These are phyloP conservation scores for Trogon surrucura DNA, from an alignment of 2,113 vertebrate genomes.

Conservation along the genomic window DNA sequence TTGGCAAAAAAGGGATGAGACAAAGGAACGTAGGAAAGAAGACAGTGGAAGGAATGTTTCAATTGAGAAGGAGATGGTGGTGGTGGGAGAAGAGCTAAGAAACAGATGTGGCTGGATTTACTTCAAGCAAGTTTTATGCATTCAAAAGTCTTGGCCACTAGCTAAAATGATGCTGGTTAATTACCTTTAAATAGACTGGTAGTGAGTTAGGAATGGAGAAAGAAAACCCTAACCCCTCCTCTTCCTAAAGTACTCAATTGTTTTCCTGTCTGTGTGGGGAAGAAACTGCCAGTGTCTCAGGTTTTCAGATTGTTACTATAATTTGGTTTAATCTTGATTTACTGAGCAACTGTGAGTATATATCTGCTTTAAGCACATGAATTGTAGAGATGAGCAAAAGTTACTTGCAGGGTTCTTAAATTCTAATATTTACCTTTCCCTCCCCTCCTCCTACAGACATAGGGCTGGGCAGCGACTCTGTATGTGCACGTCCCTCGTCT, in stretches of 20 bases:
- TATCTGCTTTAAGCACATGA: neutral
- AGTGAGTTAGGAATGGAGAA: neutral
- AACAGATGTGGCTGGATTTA: conserved; percentile 56
- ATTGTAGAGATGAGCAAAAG: neutral
- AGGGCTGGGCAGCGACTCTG: conserved; percentile 94
- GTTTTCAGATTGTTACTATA: neutral
- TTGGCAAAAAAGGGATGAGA: neutral
- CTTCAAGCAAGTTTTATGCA: conserved; percentile 26
- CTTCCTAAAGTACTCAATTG: neutral
- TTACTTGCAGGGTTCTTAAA: neutral
- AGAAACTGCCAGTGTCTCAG: neutral
- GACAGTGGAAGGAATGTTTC: conserved; percentile 55
- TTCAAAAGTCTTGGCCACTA: conserved; percentile 8
- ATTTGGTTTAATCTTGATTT: neutral
- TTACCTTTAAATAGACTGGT: conserved; percentile 39
- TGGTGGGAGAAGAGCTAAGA: neutral
- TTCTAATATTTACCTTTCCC: neutral
- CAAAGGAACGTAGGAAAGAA: neutral
- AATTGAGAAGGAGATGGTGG: conserved; percentile 9
- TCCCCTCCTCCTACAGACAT: conserved; percentile 81
- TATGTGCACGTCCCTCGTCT: conserved; percentile 90
- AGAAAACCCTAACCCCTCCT: neutral
- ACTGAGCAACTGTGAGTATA: neutral
- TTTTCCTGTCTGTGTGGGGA: neutral
- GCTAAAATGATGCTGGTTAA: conserved; percentile 38